Conservation (phyloP, 2,113 vertebrate genomes). For the Stictonetta naevosa region DNA sequence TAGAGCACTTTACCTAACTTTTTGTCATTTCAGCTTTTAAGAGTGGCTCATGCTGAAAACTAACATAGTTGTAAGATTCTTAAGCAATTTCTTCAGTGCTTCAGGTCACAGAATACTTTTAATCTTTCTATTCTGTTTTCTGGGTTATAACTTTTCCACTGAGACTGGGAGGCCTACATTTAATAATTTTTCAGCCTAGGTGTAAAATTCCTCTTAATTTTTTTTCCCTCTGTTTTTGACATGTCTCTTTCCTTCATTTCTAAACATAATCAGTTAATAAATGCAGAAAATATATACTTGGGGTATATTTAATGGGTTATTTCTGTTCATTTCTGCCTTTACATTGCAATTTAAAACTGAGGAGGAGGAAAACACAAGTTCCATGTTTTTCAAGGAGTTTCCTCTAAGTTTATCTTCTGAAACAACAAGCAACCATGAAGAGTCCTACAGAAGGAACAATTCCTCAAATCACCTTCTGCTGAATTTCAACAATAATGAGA, state of each 20-base stretch:
- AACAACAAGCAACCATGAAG: rapidly evolving
- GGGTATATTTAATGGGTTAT: neutral
- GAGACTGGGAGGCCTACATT: neutral
- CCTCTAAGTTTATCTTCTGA: neutral
- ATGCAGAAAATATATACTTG: neutral
- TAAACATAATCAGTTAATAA: neutral
- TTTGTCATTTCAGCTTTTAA: neutral
- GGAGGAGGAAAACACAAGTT: neutral
- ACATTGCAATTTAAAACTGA: neutral
- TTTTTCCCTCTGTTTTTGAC: neutral
- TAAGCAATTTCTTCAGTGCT: neutral
- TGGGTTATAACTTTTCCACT: neutral
- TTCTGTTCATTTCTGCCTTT: neutral
- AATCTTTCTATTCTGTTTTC: neutral
- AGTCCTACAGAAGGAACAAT: neutral
- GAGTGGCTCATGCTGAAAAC: neutral
- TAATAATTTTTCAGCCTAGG: neutral
- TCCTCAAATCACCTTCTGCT: neutral
- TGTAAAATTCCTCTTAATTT: neutral
- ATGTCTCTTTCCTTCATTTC: neutral
- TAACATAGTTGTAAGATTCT: neutral
- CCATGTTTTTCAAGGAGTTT: neutral
- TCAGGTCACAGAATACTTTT: neutral
- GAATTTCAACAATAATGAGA: neutral
- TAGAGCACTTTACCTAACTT: neutral